Conservation (phyloP, 2,113 vertebrate genomes). For the Brachyhypopomus occidentalis region DNA sequence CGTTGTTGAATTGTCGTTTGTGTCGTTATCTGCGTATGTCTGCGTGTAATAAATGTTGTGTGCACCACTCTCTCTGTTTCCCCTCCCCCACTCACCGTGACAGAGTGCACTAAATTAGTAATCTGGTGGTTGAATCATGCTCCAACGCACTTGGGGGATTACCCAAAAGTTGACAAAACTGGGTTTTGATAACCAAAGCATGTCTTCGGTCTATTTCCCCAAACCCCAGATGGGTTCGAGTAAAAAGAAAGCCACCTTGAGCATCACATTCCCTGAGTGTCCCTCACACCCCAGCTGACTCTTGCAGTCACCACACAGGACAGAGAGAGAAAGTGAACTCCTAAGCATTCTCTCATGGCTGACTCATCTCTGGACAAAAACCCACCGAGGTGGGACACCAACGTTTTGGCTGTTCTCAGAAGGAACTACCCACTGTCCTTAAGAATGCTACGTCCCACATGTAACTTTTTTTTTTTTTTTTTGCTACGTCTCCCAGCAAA, state of each 20-base stretch:
- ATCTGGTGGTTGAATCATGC: slow-evolving; percentile 16
- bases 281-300: neutral
- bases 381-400: neutral
- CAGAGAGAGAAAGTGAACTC: neutral
- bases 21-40: too few relatives aligned
- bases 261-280: too few relatives aligned
- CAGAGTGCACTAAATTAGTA: slow-evolving; percentile 24
- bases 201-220: neutral
- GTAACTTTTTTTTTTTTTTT: too few relatives aligned
- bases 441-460: neutral
- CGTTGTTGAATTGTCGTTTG: too few relatives aligned
- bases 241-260: neutral
- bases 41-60: too few relatives aligned
- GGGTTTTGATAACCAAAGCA: neutral
- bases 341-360: neutral
- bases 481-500: neutral
- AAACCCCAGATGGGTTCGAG: neutral
- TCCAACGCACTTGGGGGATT: slow-evolving; percentile 20
- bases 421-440: neutral
- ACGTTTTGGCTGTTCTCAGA: neutral
- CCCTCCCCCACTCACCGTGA: too few relatives aligned
- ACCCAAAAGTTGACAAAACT: neutral
- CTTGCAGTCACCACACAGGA: neutral
- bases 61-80: too few relatives aligned
- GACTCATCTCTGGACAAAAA: slow-evolving; percentile 30